Conservation (phyloP, 2,113 vertebrate species). For the Hoplias malabaricus region DNA sequence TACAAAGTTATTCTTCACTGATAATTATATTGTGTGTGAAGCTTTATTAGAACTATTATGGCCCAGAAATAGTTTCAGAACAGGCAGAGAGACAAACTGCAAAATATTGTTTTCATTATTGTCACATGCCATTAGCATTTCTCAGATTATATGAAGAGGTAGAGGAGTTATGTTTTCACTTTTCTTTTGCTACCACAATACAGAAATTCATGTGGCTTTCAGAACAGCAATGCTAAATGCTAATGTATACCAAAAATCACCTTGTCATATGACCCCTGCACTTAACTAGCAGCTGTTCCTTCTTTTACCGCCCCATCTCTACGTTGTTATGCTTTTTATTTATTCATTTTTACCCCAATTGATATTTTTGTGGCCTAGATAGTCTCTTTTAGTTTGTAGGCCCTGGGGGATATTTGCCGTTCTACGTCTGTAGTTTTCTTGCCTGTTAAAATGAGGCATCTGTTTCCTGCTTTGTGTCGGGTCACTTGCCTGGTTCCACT, state of each 20-base stretch:
- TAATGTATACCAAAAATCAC: not conserved
- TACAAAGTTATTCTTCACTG: too few relatives aligned
- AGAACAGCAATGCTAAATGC: not conserved
- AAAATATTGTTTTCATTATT: not conserved
- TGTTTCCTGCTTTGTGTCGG: constrained; percentile 79
- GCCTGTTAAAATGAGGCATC: constrained; percentile 74
- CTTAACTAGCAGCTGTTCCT: not conserved
- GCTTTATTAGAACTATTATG: too few relatives aligned
- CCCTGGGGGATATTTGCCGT: constrained; percentile 73
- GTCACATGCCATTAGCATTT: not conserved
- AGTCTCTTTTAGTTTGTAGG: constrained; percentile 43
- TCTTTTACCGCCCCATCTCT: not conserved
- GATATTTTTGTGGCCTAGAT: constrained; percentile 20
- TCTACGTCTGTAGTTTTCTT: constrained; percentile 70
- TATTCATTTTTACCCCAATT: not conserved
- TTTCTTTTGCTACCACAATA: not conserved
- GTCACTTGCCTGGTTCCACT: constrained; percentile 68
- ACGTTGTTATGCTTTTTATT: not conserved
- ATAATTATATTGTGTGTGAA: too few relatives aligned
- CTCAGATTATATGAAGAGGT: not conserved
- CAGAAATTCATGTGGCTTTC: not conserved
- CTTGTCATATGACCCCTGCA: not conserved
- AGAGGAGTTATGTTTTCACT: not conserved
- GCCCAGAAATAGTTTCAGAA: too few relatives aligned
- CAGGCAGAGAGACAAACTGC: not conserved